These are phyloP conservation scores for Diplazon laetatorius DNA, from an alignment of 2,888 invertebrate genomes.

Conservation along the genomic window DNA sequence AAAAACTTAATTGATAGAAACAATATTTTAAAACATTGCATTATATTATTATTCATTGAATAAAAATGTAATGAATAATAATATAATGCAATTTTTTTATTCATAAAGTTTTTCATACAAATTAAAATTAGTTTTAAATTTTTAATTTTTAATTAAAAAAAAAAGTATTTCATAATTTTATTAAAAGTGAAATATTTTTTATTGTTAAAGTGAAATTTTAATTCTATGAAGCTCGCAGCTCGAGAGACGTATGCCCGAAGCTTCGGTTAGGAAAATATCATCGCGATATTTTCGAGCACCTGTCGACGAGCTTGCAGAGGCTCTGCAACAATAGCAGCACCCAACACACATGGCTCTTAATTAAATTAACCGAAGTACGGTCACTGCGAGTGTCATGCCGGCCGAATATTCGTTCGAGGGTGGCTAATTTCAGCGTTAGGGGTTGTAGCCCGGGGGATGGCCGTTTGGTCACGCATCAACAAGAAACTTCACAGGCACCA, in stretches of 20 bases:
- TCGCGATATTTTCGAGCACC: slow-evolving; percentile 18
- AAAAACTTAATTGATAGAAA: too few relatives aligned
- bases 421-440: slow-evolving; percentile 55
- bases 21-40: too few relatives aligned
- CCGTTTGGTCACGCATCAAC: slow-evolving; percentile 39
- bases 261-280: slow-evolving; percentile 26
- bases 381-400: slow-evolving; percentile 55
- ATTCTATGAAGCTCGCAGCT: too few relatives aligned
- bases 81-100: too few relatives aligned
- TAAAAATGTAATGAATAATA: too few relatives aligned
- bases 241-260: not conserved
- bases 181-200: too few relatives aligned
- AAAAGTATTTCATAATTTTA: too few relatives aligned
- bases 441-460: slow-evolving; percentile 22
- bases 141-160: too few relatives aligned
- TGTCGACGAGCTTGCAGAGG: slow-evolving; percentile 31
- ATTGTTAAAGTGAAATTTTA: too few relatives aligned
- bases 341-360: slow-evolving; percentile 27
- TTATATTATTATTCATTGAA: too few relatives aligned
- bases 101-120: too few relatives aligned
- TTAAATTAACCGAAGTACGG: slow-evolving; percentile 51
- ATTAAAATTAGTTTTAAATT: too few relatives aligned
- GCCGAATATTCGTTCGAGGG: slow-evolving; percentile 51
- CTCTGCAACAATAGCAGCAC: slow-evolving; percentile 6
- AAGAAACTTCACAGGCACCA: slow-evolving; percentile 36